These are phyloP conservation scores for Trichonephila inaurata DNA, from an alignment of 1,140 invertebrate genomes.

Conservation along the genomic window DNA sequence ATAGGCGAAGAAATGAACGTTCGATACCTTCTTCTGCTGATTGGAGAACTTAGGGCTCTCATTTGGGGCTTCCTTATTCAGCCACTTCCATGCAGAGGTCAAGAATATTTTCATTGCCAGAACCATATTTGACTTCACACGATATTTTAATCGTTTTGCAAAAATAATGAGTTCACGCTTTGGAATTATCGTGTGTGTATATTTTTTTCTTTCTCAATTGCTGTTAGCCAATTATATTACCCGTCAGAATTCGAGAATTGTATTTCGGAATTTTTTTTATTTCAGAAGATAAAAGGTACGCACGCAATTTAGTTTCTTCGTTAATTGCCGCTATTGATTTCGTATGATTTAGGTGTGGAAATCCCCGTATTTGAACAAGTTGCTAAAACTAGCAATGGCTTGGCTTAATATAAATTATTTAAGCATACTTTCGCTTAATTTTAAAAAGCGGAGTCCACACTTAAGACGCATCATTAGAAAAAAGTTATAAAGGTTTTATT, in stretches of 20 bases:
- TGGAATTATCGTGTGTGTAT: neutral
- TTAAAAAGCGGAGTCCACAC: no score
- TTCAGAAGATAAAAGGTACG: neutral
- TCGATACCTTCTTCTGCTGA: neutral
- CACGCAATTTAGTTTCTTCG: neutral
- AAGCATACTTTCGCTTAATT: no score
- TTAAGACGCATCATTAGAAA: no score
- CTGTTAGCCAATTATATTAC: neutral
- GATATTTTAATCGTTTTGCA: constrained; percentile 46
- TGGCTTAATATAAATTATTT: no score
- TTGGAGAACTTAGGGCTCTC: neutral
- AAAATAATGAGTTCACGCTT: constrained; percentile 29
- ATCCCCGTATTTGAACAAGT: no score
- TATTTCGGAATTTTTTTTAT: neutral
- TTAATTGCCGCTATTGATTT: neutral
- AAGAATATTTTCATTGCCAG: constrained; percentile 48
- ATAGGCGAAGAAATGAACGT: constrained; percentile 13
- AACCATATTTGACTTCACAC: constrained; percentile 45
- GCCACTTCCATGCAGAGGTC: constrained; percentile 21
- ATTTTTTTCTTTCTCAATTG: neutral
- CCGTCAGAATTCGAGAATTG: neutral
- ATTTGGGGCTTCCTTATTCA: neutral
- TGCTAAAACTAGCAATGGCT: no score
- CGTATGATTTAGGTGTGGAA: neutral
- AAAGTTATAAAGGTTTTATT: no score